Conservation (phyloP, 1,140 invertebrate genomes). For the Aporrectodea caliginosa region DNA sequence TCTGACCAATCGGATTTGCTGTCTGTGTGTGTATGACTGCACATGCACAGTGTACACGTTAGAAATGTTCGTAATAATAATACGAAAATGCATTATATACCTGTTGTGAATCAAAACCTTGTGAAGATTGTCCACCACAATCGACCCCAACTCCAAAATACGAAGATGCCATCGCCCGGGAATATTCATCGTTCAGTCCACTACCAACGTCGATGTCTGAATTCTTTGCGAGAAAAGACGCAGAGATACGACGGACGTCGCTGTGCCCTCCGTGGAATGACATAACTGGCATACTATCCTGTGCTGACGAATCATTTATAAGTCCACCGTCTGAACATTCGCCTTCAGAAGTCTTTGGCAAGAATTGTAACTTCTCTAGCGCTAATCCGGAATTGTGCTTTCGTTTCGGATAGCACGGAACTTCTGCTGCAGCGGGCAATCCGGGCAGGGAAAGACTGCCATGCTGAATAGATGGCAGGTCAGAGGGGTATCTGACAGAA, state of each 20-base stretch:
- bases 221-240: not conserved
- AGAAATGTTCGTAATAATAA: not conserved
- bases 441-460: not conserved
- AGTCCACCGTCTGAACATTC: not conserved
- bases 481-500: not conserved
- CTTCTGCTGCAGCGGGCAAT: not conserved
- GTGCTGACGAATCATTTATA: not conserved
- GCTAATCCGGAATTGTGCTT: not conserved
- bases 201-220: not conserved
- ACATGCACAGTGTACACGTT: not conserved
- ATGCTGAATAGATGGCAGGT: not conserved
- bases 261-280: not conserved
- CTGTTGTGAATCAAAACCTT: not conserved
- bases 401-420: not conserved
- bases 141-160: not conserved
- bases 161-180: not conserved
- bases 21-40: not conserved
- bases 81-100: not conserved
- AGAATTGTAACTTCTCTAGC: not conserved
- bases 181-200: not conserved
- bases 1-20: not conserved
- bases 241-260: not conserved
- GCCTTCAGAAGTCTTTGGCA: not conserved
- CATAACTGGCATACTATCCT: not conserved
- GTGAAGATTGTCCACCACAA: not conserved